These are phyloP conservation scores for Lasiurus borealis DNA, from an alignment of 2,113 vertebrate species.

Conservation along the genomic window DNA sequence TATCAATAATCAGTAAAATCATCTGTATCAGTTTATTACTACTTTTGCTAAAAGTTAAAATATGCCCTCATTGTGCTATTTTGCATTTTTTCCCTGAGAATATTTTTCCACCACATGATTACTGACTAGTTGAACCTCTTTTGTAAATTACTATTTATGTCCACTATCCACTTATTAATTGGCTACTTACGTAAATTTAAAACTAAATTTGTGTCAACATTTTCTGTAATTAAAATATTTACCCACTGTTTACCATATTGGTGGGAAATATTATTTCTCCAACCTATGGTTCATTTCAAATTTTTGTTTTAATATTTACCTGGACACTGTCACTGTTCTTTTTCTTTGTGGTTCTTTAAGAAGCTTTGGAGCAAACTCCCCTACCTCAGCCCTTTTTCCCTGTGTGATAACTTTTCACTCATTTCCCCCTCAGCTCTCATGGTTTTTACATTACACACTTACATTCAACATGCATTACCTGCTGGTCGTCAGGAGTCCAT, in stretches of 20 bases:
- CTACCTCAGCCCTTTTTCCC: neutral
- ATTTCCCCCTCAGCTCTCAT: neutral
- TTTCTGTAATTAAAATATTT: conserved; percentile 35
- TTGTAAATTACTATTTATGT: neutral
- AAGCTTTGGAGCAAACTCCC: neutral
- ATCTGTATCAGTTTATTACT: neutral
- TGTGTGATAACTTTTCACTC: neutral
- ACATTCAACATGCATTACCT: conserved; percentile 88
- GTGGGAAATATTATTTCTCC: neutral
- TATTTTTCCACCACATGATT: neutral
- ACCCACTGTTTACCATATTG: neutral
- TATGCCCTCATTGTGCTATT: neutral
- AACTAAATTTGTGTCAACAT: conserved; percentile 21
- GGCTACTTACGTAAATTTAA: neutral
- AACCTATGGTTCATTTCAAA: neutral
- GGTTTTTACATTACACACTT: neutral
- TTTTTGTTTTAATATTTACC: neutral
- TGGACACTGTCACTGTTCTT: neutral
- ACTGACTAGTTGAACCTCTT: conserved; percentile 26
- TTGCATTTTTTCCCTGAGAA: neutral
- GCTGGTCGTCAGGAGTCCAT: conserved; percentile 99
- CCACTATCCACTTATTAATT: neutral
- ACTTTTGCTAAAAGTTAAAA: conserved; percentile 21
- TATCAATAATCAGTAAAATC: neutral
- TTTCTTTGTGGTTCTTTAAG: neutral